A percentile compares a stretch with the other conserved stretches of the same genome.
Conservation (phyloP, 1,140 invertebrate genomes). For the Drosophila tani region DNA sequence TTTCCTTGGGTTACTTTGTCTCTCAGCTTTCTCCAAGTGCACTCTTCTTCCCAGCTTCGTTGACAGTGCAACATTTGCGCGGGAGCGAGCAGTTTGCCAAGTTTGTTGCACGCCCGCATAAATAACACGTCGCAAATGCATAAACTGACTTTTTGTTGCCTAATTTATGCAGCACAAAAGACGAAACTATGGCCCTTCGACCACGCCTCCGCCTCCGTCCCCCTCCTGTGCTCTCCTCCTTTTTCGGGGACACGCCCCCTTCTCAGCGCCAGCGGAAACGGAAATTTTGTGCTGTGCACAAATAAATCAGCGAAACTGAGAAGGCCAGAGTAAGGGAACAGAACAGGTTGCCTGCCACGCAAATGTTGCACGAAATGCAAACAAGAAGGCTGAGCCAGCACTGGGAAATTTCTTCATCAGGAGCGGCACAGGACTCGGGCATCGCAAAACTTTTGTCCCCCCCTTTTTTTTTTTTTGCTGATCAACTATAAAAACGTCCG, state of each 20-base stretch:
- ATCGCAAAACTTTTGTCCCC: constrained; percentile 26
- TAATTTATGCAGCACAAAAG: constrained; percentile 79
- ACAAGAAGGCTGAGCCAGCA: constrained; percentile 47
- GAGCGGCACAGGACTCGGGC: constrained; percentile 16
- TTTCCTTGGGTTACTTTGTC: too few relatives aligned
- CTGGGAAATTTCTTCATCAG: constrained; percentile 64
- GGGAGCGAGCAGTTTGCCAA: constrained; percentile 49
- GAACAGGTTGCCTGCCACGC: constrained; percentile 41
- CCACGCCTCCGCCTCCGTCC: constrained; percentile 1
- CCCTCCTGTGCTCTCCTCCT: background rate
- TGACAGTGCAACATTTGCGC: constrained; percentile 65
- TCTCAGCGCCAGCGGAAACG: constrained; percentile 59
- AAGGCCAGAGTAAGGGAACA: constrained; percentile 29
- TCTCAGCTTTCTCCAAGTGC: background rate
- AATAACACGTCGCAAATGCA: constrained; percentile 81
- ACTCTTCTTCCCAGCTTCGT: constrained; percentile 19
- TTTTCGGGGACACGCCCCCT: constrained; percentile 2
- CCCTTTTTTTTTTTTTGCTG: constrained; percentile 11
- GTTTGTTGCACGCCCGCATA: constrained; percentile 80
- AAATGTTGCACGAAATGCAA: constrained; percentile 80
- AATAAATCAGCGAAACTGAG: constrained; percentile 73
- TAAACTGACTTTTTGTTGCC: constrained; percentile 80
- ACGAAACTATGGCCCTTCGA: constrained; percentile 47
- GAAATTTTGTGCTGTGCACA: constrained; percentile 81
- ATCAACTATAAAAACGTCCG: constrained; percentile 47